Conservation (phyloP, 2,888 invertebrate species). For the Drosophila ochracea region DNA sequence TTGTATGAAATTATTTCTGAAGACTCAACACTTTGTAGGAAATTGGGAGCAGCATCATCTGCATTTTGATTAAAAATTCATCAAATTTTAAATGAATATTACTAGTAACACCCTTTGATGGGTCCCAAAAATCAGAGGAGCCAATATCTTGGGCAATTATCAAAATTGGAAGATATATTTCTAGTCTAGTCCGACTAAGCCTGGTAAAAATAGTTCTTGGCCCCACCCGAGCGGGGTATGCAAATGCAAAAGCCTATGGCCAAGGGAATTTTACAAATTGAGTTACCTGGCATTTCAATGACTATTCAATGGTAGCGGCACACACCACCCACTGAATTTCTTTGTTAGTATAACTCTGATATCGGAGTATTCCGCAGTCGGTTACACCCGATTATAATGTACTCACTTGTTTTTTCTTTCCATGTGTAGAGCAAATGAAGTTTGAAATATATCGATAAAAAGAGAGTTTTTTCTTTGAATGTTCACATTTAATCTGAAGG, state of each 20-base stretch:
- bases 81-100: not conserved
- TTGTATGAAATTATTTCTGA: no score
- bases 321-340: not conserved
- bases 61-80: not conserved
- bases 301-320: not conserved
- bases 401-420: not conserved
- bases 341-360: no score
- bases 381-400: not conserved
- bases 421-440: not conserved
- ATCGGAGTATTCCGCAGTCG: not conserved
- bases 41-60: not conserved
- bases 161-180: not conserved
- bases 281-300: not conserved
- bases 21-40: no score
- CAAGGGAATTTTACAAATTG: not conserved
- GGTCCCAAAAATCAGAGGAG: not conserved
- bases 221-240: not conserved
- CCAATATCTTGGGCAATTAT: not conserved
- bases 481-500: not conserved
- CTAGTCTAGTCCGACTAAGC: no score
- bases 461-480: not conserved
- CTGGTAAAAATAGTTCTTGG: no score
- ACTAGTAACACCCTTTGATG: not conserved
- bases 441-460: not conserved
- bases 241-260: no score